Evolutionary conservation across 2,888 invertebrate genomes (phyloP), one percentile per base, ranked within the genome.

Genomic region (Belgica antarctica): DNA sequence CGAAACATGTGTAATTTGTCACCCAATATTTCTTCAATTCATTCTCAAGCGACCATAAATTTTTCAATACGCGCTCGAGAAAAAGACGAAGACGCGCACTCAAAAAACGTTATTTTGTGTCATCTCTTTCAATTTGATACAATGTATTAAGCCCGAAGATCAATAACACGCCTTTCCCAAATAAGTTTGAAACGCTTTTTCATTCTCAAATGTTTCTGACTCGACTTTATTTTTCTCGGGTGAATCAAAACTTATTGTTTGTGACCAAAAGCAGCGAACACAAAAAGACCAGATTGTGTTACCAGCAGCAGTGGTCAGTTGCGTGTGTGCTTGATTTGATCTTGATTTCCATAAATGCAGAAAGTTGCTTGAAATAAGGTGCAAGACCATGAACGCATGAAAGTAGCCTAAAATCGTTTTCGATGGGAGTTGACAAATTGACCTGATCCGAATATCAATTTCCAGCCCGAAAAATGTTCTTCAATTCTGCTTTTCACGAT

Each of bases 101-200:
- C 52, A 52, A 22, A 31, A 52, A 68, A 34, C 47, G 65, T 66
- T 68, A 68, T 68, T 68, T 46, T 46, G 36, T 65, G 65, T 65
- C 65, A 65, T 31, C 57, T 57, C 52, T 68, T 68, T 57, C 68
- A 68, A 68, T 68, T 68, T 68, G 68, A 68, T 68, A 68, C 68
- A 68, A 22, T 68, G 68, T 68, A 68, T 68, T 68, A 68, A 68
- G 57, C 57, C 65, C 47, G 25, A 68, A 68, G 68, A 68, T 68
- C 68, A 68, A 68, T 68, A 68, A 68, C 68, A 68, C 68, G 68
- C 68, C 68, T 31, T 68, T 47, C 57, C 68, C 68, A 68, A 68
- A 68, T 68, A 68, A 68, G 57, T 52, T n/a, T 28, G 34, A 68
- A 46, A 25, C 17, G 17, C 10, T 66, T 31, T 52, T 52, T 68